These are phyloP conservation scores for Chloroclystis v-ata DNA, from an alignment of 2,888 invertebrate genomes.

Conservation along the genomic window DNA sequence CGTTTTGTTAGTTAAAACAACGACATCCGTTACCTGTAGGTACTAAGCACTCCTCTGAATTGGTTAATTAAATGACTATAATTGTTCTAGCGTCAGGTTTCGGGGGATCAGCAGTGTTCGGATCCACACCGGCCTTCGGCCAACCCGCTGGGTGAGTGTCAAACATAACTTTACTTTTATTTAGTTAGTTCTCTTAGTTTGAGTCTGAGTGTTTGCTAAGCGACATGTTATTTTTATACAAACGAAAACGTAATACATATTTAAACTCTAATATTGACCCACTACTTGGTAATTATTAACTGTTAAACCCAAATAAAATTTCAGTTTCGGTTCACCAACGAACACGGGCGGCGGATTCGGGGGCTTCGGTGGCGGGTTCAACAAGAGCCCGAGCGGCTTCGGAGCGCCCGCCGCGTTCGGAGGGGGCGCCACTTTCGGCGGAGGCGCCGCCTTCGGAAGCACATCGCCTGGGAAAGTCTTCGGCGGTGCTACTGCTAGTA, in stretches of 20 bases:
- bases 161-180: neutral
- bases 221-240: too few relatives aligned
- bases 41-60: too few relatives aligned
- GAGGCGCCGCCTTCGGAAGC: conserved; percentile 69
- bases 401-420: conserved; percentile 73
- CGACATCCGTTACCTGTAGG: too few relatives aligned
- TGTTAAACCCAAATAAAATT: neutral
- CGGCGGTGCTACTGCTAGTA: conserved; percentile 50
- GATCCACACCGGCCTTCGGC: conserved; percentile 63
- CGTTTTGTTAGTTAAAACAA: too few relatives aligned
- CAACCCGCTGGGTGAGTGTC: conserved; percentile 50
- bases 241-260: too few relatives aligned
- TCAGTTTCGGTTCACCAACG: conserved; percentile 53
- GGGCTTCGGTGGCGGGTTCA: conserved; percentile 58
- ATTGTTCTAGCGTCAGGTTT: conserved; percentile 51
- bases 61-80: neutral
- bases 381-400: conserved; percentile 62
- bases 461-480: conserved; percentile 69
- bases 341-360: conserved; percentile 38
- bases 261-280: too few relatives aligned
- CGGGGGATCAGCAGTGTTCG: conserved; percentile 66
- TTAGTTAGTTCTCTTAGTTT: too few relatives aligned
- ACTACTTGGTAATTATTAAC: too few relatives aligned
- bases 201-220: too few relatives aligned
- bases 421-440: conserved; percentile 69